Conservation (phyloP, 2,888 invertebrate genomes). For the Clanis bilineata region DNA sequence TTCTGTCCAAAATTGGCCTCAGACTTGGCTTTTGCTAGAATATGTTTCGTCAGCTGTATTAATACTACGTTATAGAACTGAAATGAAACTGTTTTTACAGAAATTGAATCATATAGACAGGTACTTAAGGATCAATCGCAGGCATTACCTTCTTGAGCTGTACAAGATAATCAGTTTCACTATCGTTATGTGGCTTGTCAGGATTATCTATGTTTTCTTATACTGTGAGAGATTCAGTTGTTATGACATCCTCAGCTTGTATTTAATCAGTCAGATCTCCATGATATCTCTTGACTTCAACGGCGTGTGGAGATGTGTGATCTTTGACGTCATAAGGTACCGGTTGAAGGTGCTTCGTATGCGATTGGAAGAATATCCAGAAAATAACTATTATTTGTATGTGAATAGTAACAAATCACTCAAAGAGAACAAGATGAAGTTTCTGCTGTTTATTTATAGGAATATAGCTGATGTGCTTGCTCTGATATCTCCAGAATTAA, state of each 20-base stretch:
- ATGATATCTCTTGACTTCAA: conserved; percentile 61
- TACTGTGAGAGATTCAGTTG: conserved; percentile 49
- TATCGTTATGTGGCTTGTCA: conserved; percentile 44
- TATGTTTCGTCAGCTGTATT: conserved; percentile 47
- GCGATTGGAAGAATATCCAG: conserved; percentile 55
- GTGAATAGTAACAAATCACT: conserved; percentile 53
- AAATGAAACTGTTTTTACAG: conserved; percentile 42
- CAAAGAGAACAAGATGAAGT: conserved; percentile 55
- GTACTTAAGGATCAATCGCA: conserved; percentile 50
- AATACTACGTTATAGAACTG: conserved; percentile 48
- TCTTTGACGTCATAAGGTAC: conserved; percentile 58
- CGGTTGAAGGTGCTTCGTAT: conserved; percentile 55
- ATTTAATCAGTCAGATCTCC: conserved; percentile 49
- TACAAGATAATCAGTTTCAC: conserved; percentile 41
- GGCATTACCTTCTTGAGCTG: conserved; percentile 39
- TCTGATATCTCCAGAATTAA: conserved; percentile 56
- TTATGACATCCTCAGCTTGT: conserved; percentile 38
- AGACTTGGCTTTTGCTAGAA: conserved; percentile 58
- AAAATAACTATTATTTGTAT: conserved; percentile 56
- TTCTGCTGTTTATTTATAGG: conserved; percentile 55
- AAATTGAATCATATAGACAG: conserved; percentile 48
- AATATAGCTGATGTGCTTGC: conserved; percentile 60
- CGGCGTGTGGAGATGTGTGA: conserved; percentile 62
- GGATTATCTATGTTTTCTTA: conserved; percentile 45
- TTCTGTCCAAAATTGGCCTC: conserved; percentile 36